Base-by-base conservation (phyloP, 2,113 vertebrate genomes). In the Lepus timidus region DNA sequence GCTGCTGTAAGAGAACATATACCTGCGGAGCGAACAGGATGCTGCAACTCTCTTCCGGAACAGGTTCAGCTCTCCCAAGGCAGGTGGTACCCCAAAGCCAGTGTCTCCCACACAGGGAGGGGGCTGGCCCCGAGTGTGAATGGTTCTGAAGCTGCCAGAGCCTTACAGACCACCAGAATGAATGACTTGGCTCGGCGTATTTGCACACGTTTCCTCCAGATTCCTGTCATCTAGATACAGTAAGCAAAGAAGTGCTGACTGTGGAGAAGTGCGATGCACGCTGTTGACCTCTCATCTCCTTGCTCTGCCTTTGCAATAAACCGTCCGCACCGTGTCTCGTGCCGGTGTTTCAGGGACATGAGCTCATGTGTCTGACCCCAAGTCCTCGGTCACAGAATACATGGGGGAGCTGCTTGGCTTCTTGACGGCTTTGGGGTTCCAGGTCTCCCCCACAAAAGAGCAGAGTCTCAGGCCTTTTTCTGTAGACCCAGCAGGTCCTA, bases 51-150 rank as follows among this genome's bases (percentile, higher is more conserved):
- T 92, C 67, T 95, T 96, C 84, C 94, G 68, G 83, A 88, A 95
- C 62, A 88, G 3, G 27, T 85, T 75, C 74, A 76, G 52, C 95
- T 31, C 96, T 96, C 95, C 90, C 67, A 93, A 97, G 96, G 93
- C 95, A 85, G 62, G 78, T 86, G 64, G 51, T n/a, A 94, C 95
- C 97, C 79, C 79, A 96, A 95, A 97, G 96, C 31, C 80, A 71
- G n/a, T n/a, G 95, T 96, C 94, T 96, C 91, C 83, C 73, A 89
- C 96, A 78, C 76, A 29, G 85, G 92, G 96, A 92, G 61, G 85
- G 61, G 64, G 88, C 55, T n/a, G 14, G 65, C 93, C 55, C 75
- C 17, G 75, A 36, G 1, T 0, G 64, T 61, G 64, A 10, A 27
- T 33, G 71, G 71, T 82, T 51, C 81, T n/a, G 74, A 92, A 64